Evolutionary conservation across 2,888 invertebrate genomes (phyloP).

Genomic region (Philonicus albiceps): DNA sequence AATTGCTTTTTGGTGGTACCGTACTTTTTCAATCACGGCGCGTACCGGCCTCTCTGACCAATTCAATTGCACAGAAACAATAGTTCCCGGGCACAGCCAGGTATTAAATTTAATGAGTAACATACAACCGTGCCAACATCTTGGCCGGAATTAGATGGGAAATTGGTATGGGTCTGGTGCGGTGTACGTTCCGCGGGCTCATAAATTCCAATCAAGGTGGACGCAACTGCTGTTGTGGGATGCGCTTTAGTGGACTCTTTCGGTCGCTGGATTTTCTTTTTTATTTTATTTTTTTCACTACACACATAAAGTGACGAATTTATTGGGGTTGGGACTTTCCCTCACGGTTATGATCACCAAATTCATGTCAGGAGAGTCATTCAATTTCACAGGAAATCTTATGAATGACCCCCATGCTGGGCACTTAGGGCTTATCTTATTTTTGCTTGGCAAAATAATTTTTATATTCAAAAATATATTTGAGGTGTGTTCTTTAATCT

Average conservation of each 20-base stretch:
- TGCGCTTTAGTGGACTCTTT: not conserved
- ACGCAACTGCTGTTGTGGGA: not conserved
- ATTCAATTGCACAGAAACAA: not conserved
- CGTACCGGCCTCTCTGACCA: not conserved
- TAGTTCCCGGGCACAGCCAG: not conserved
- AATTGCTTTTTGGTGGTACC: constrained; percentile 33
- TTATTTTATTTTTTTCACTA: not conserved
- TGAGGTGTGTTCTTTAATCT: not conserved
- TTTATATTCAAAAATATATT: not conserved
- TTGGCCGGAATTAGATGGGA: not conserved
- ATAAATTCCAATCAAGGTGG: constrained; percentile 2
- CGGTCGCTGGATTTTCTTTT: no score
- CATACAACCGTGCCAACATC: not conserved
- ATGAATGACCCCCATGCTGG: not conserved
- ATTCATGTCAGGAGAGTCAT: not conserved
- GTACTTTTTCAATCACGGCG: constrained; percentile 28
- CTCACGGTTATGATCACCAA: not conserved
- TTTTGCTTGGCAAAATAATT: not conserved
- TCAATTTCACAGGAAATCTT: not conserved
- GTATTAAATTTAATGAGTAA: constrained; percentile 23
- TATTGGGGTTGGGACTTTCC: not conserved
- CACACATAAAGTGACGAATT: not conserved
- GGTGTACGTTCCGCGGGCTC: not conserved
- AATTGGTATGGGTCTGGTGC: not conserved
- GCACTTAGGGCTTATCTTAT: not conserved